Evolutionary conservation across 53 echinoderm and acorn worm species (phyloP).

Genomic region (Holothuria leucospilota): DNA sequence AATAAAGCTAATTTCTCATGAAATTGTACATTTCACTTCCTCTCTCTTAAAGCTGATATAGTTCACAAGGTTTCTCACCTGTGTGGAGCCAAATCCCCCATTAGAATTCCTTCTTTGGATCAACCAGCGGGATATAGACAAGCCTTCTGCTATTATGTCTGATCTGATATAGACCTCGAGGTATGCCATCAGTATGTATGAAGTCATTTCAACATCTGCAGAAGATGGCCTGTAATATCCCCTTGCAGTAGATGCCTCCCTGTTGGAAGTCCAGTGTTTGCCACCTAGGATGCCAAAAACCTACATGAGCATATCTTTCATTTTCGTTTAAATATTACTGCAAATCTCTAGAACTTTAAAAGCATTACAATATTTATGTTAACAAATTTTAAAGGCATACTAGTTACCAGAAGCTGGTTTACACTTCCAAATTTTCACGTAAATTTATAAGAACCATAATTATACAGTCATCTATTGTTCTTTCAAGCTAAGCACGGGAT

Average conservation of each 20-base stretch:
- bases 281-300: slow-evolving; percentile 51
- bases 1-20: neutral
- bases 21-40: neutral
- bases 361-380: no score
- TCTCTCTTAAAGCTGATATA: neutral
- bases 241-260: slow-evolving; percentile 22
- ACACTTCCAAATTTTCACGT: no score
- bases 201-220: slow-evolving; percentile 76
- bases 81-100: slow-evolving; percentile 89
- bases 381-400: no score
- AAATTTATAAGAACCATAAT: no score
- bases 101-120: slow-evolving; percentile 62
- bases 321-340: no score
- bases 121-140: slow-evolving; percentile 65
- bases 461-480: no score
- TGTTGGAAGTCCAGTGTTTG: slow-evolving; percentile 78
- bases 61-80: slow-evolving; percentile 51
- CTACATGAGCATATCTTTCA: no score
- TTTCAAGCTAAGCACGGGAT: no score
- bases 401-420: no score
- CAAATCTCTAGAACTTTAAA: no score
- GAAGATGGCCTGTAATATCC: slow-evolving; percentile 55
- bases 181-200: slow-evolving; percentile 78
- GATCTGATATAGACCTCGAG: neutral
- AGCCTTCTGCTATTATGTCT: slow-evolving; percentile 44